phyloP scores from a whole-genome alignment of 2,113 vertebrate genomes.

The Pelodiscus sinensis region DNA sequence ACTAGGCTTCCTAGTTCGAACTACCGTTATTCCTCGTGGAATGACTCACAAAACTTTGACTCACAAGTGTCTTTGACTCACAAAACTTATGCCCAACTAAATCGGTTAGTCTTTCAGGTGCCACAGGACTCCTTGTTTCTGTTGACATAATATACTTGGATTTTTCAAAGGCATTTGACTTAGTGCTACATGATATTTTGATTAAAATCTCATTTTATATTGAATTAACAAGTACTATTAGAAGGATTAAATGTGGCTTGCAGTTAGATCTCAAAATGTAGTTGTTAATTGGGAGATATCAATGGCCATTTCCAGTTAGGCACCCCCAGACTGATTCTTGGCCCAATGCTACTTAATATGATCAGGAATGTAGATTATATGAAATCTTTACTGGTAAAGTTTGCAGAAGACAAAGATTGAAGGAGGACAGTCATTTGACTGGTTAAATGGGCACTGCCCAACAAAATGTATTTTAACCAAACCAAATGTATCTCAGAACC shows the following conservation, averaged over 20 bases:
- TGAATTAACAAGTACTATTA: neutral
- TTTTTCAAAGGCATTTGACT: neutral
- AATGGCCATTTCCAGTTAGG: neutral
- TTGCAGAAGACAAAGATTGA: neutral
- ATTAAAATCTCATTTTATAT: neutral
- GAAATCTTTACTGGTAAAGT: neutral
- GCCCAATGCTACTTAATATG: neutral
- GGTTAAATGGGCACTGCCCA: neutral
- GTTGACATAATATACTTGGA: neutral
- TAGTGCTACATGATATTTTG: neutral
- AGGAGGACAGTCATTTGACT: neutral
- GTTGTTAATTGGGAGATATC: neutral
- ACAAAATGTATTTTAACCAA: neutral
- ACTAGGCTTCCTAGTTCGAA: too few relatives aligned
- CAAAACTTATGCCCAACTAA: too few relatives aligned
- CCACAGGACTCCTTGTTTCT: too few relatives aligned
- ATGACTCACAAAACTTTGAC: too few relatives aligned
- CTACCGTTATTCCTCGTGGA: too few relatives aligned
- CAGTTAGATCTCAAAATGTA: neutral
- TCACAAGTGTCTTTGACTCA: too few relatives aligned
- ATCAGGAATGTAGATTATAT: neutral
- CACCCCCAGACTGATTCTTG: neutral
- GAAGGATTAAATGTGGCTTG: neutral
- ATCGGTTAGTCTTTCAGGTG: too few relatives aligned
- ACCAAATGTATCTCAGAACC: neutral